phyloP scores from a whole-genome alignment of 2,797 vertebrate genomes.

The Epinephelus malabaricus region DNA sequence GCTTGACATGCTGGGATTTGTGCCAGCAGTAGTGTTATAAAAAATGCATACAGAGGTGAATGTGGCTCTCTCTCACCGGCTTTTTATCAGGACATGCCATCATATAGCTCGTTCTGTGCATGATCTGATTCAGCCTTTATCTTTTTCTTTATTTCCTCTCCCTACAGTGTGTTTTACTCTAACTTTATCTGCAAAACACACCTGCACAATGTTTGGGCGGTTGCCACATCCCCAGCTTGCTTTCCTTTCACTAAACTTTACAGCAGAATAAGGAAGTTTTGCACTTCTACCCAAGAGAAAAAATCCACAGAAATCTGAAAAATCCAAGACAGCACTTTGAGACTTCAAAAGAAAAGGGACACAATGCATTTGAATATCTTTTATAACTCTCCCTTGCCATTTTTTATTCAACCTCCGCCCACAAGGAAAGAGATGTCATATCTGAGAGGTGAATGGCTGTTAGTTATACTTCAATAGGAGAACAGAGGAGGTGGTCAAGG shows the following conservation, averaged over 20 bases:
- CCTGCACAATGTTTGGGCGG: conserved; percentile 52
- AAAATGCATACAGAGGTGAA: conserved; percentile 66
- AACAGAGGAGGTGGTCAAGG: conserved; percentile 55
- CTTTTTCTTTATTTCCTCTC: conserved; percentile 49
- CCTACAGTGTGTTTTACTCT: conserved; percentile 54
- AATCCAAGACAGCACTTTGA: conserved; percentile 69
- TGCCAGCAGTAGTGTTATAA: conserved; percentile 40
- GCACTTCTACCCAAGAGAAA: conserved; percentile 60
- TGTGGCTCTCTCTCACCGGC: conserved; percentile 50
- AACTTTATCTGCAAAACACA: conserved; percentile 72
- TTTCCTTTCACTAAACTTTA: conserved; percentile 65
- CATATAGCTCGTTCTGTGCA: conserved; percentile 49
- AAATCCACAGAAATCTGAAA: conserved; percentile 72
- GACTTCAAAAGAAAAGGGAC: conserved; percentile 74
- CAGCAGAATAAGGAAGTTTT: conserved; percentile 67
- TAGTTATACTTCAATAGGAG: conserved; percentile 61
- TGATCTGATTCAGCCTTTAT: conserved; percentile 67
- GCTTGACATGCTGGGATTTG: conserved; percentile 57
- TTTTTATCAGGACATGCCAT: conserved; percentile 61
- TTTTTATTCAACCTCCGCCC: conserved; percentile 54
- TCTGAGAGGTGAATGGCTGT: conserved; percentile 64
- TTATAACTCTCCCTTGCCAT: conserved; percentile 43
- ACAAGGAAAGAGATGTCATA: conserved; percentile 55
- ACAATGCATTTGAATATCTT: conserved; percentile 68
- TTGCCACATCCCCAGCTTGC: conserved; percentile 54